phyloP scores from a whole-genome alignment of 1,140 invertebrate species.

The Drosophila micromelanica region DNA sequence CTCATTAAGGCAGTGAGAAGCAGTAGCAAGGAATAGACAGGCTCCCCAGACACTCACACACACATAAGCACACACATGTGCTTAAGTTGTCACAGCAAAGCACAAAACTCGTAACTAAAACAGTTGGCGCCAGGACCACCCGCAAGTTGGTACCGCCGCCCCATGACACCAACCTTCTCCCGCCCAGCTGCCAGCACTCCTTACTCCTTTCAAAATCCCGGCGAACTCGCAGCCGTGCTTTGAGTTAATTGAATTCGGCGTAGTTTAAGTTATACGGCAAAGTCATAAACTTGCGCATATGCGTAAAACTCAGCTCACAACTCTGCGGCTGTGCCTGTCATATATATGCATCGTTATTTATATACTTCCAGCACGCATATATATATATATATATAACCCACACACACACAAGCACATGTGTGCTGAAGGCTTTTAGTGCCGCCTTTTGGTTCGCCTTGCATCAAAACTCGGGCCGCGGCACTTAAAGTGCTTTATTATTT shows the following conservation, averaged over 20 bases:
- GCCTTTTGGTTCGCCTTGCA: constrained; percentile 39
- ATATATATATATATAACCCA: constrained; percentile 2
- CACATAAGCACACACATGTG: constrained; percentile 2
- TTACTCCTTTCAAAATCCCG: background rate
- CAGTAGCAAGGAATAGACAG: background rate
- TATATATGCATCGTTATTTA: constrained; percentile 48
- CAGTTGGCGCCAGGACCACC: constrained; percentile 24
- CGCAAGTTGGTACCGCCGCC: constrained; percentile 13
- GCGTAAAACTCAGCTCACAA: constrained; percentile 57
- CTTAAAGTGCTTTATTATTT: constrained; percentile 50
- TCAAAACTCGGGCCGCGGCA: constrained; percentile 52
- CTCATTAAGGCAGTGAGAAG: constrained; percentile 27
- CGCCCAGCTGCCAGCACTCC: too few relatives aligned
- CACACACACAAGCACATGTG: background rate
- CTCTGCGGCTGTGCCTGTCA: constrained; percentile 19
- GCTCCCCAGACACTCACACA: constrained; percentile 5
- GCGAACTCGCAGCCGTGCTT: constrained; percentile 37
- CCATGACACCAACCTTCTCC: background rate
- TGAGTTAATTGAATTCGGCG: constrained; percentile 67
- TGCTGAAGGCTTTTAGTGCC: constrained; percentile 45
- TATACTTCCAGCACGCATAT: constrained; percentile 54
- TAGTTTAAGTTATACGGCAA: constrained; percentile 70
- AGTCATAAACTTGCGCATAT: constrained; percentile 70
- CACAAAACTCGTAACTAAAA: constrained; percentile 17
- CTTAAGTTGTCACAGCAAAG: constrained; percentile 31